Percentiles rank a stretch among this genome's conserved stretches.
Conservation (phyloP, 2,797 vertebrate species). For the Catharus ustulatus region DNA sequence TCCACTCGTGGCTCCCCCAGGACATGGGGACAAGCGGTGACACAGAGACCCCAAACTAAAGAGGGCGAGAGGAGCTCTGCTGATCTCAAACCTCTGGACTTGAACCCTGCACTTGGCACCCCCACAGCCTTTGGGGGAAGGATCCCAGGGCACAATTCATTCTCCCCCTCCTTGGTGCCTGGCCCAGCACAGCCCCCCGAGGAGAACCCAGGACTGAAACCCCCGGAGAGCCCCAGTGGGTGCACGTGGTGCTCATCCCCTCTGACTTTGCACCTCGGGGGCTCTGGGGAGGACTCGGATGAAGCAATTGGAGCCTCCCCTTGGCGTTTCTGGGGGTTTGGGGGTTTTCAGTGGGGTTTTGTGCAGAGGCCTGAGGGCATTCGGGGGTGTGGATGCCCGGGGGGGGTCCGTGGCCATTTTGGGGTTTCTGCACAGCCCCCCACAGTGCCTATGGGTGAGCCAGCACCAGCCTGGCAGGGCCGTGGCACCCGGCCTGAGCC, state of each 20-base stretch:
- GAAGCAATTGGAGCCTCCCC: accelerated
- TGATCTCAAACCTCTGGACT: neutral
- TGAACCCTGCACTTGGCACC: neutral
- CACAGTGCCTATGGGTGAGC: no score
- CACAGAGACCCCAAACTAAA: accelerated
- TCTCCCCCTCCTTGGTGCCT: neutral
- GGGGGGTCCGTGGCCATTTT: no score
- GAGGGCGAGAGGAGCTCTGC: neutral
- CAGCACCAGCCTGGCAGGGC: no score
- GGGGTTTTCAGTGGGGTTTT: neutral
- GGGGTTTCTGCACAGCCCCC: no score
- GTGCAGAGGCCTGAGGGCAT: neutral
- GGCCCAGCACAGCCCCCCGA: neutral
- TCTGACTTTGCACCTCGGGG: neutral
- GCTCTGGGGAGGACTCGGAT: neutral
- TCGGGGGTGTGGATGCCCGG: accelerated
- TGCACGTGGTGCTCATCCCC: neutral
- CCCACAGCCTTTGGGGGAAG: neutral
- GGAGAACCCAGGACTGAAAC: neutral
- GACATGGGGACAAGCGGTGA: no score
- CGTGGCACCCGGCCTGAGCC: no score
- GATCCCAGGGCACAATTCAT: neutral
- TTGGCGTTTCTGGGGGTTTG: neutral
- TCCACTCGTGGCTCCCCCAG: no score
- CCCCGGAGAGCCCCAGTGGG: neutral